Evolutionary conservation across 2,797 vertebrate species (phyloP).

Genomic region (Spatula versicolor): DNA sequence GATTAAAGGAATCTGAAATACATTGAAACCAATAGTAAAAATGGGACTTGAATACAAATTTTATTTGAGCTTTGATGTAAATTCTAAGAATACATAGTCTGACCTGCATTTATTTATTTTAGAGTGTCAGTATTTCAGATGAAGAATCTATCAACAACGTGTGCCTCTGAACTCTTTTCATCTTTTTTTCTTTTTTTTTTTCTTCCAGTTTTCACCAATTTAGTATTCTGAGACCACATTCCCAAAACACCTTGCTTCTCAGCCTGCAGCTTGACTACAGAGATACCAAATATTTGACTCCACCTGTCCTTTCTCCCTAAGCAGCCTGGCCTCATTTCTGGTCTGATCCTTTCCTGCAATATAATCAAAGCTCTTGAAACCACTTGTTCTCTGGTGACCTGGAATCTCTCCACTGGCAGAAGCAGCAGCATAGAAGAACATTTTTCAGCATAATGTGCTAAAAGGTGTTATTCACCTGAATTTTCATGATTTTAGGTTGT

Average conservation of each 20-base stretch:
- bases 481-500: neutral
- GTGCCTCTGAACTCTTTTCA: neutral
- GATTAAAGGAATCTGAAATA: neutral
- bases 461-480: neutral
- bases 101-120: neutral
- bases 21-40: neutral
- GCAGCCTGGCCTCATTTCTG: slow-evolving; percentile 43
- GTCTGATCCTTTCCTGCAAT: slow-evolving; percentile 2
- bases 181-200: neutral
- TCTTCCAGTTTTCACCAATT: neutral
- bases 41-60: neutral
- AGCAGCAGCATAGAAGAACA: neutral
- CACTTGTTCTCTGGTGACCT: neutral
- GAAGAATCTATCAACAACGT: neutral
- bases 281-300: neutral
- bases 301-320: neutral
- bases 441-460: neutral
- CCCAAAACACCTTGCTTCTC: neutral
- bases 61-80: neutral
- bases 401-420: neutral
- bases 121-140: neutral
- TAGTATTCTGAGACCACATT: neutral
- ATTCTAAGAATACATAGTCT: neutral
- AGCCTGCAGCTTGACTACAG: neutral
- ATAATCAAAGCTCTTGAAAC: slow-evolving; percentile 36